Base-by-base conservation (phyloP, 1,140 invertebrate genomes). In the Drosophila chauvacae region DNA sequence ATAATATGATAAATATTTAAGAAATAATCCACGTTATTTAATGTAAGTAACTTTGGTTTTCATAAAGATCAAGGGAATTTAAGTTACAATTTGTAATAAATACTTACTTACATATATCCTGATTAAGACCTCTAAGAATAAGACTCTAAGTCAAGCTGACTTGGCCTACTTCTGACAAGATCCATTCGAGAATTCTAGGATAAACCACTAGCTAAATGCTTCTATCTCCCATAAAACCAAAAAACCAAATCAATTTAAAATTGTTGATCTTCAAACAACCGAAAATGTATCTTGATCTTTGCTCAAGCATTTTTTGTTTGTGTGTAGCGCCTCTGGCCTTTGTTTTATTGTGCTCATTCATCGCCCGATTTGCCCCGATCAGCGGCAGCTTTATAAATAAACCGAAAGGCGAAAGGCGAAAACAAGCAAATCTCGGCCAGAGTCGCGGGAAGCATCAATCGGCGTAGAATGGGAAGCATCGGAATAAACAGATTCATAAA, bases 401-500 rank as follows among this genome's bases (percentile, higher is more conserved):
- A 30, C 60, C 45, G 20, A 56, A 16, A 55, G 51, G 51, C 39
- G 51, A 23, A 62, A 60, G 30, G 51, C 37, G 55, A 59, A 57
- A 63, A 44, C 30, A 59, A 64, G 53, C 53, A 45, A 74, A 41
- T 68, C 64, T 61, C 59, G 58, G 53, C 9, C 51, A 48, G 33
- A 42, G 26, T 53, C 50, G 18, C 30, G 61, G 59, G 35, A 68
- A 42, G 73, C 55, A 60, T 68, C 41, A 69, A 77, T 77, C 74
- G 63, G 7, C 62, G 50, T n/a, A 3, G 53, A 56, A 55, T 55
- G 48, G 45, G 37, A 50, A 71, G 69, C 60, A 68, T 82, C 71
- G 48, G 77, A 76, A 90, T 90, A 90, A 90, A 90, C 85, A 90
- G 71, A 90, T 76, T 72, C 80, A 88, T 84, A 81, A 84, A 88